Conservation (phyloP, 2,888 invertebrate species). For the Diplazon laetatorius region DNA sequence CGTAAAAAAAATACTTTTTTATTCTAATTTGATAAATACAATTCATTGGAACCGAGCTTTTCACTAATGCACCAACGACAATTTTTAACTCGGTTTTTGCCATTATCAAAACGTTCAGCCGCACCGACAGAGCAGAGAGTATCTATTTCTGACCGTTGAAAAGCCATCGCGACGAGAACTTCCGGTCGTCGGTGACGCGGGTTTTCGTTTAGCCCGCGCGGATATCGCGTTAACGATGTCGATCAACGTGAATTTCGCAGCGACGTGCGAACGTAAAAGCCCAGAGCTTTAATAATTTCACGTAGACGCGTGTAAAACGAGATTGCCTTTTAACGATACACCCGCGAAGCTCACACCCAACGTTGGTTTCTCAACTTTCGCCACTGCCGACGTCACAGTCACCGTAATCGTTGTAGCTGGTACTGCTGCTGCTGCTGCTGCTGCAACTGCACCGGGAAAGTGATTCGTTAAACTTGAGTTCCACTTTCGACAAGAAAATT, state of each 20-base stretch:
- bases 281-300: constrained; percentile 56
- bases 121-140: background rate
- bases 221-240: constrained; percentile 21
- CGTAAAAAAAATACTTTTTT: too few relatives aligned
- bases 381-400: too few relatives aligned
- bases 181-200: constrained; percentile 3
- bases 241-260: constrained; percentile 29
- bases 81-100: background rate
- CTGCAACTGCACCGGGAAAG: constrained; percentile 58
- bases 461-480: constrained; percentile 66
- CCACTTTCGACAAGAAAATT: constrained; percentile 57
- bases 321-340: constrained; percentile 68
- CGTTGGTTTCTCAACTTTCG: background rate
- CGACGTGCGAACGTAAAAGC: background rate
- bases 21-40: background rate
- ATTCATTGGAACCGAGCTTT: background rate
- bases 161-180: constrained; percentile 17
- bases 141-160: constrained; percentile 25
- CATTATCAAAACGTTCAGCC: background rate
- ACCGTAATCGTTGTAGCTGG: too few relatives aligned
- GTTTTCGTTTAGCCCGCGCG: constrained; percentile 19
- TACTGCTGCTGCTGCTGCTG: constrained; percentile 11
- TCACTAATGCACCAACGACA: background rate
- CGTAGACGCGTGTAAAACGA: constrained; percentile 57
- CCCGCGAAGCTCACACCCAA: constrained; percentile 37